Percentiles rank a stretch among this genome's conserved stretches.
Conservation (phyloP, 2,888 invertebrate species). For the Encarsia formosa region DNA sequence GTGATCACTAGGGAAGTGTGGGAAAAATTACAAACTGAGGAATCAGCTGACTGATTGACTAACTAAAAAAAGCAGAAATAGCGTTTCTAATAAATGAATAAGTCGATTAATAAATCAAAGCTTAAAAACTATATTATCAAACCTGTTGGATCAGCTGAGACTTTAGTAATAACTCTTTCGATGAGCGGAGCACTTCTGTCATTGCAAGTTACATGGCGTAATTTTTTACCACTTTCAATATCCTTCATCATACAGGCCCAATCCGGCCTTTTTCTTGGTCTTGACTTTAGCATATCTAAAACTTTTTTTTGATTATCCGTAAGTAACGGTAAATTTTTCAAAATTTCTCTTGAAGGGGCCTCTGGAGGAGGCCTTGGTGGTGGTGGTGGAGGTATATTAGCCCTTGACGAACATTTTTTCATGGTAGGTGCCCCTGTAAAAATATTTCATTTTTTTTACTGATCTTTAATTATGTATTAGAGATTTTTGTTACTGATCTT, state of each 20-base stretch:
- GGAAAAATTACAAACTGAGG: no score
- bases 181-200: constrained; percentile 60
- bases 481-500: no score
- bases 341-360: constrained; percentile 39
- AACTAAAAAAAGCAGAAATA: no score
- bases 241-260: constrained; percentile 90
- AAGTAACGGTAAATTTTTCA: constrained; percentile 56
- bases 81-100: no score
- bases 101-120: no score
- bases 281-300: constrained; percentile 68
- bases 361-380: constrained; percentile 74
- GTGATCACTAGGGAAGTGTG: no score
- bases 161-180: constrained; percentile 46
- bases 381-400: constrained; percentile 55
- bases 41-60: no score
- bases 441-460: no score
- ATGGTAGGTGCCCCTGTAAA: constrained; percentile 46
- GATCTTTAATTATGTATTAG: no score
- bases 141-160: constrained; percentile 46
- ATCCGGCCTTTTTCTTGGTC: constrained; percentile 79
- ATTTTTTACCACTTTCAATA: constrained; percentile 74
- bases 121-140: no score
- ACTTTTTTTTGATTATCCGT: constrained; percentile 61
- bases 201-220: constrained; percentile 80
- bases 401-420: constrained; percentile 48